A percentile compares a stretch with the other conserved stretches of the same genome.
Conservation (phyloP, 2,113 vertebrate species). For the Grantiella picta region DNA sequence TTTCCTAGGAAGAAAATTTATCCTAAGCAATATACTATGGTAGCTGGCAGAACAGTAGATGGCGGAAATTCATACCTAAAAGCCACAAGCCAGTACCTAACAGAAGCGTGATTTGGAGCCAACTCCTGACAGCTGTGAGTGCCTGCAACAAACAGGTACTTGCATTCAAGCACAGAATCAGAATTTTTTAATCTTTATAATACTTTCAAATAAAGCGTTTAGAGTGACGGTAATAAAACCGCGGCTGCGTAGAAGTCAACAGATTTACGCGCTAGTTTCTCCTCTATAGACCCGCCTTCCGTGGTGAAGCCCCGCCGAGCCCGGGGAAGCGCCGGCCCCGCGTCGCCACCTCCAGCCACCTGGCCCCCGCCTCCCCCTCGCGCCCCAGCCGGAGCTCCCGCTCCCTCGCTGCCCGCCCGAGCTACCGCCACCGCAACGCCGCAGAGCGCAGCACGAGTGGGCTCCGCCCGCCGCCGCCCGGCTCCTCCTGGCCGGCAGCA, state of each 20-base stretch:
- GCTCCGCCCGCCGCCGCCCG: neutral
- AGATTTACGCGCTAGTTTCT: accelerated
- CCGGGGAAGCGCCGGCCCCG: neutral
- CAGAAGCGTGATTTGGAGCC: neutral
- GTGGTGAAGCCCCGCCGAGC: neutral
- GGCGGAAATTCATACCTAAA: neutral
- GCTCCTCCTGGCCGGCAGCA: neutral
- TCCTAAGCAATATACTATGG: neutral
- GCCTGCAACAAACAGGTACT: neutral
- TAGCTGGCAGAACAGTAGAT: neutral
- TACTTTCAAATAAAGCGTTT: neutral
- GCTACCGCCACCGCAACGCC: neutral
- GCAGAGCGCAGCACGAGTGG: neutral
- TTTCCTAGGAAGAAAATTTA: neutral
- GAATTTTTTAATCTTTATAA: accelerated
- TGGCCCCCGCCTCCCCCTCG: neutral
- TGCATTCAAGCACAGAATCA: neutral
- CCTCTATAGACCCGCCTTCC: accelerated
- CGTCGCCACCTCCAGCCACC: neutral
- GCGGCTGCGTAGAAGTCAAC: neutral
- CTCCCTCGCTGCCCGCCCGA: neutral
- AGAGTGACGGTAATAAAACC: accelerated
- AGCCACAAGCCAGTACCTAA: neutral
- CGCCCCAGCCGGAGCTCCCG: neutral
- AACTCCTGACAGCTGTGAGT: neutral